Evolutionary conservation across 2,888 invertebrate species (phyloP), one percentile per base, ranked within the genome.

Genomic region (Temnothorax rugatulus): DNA sequence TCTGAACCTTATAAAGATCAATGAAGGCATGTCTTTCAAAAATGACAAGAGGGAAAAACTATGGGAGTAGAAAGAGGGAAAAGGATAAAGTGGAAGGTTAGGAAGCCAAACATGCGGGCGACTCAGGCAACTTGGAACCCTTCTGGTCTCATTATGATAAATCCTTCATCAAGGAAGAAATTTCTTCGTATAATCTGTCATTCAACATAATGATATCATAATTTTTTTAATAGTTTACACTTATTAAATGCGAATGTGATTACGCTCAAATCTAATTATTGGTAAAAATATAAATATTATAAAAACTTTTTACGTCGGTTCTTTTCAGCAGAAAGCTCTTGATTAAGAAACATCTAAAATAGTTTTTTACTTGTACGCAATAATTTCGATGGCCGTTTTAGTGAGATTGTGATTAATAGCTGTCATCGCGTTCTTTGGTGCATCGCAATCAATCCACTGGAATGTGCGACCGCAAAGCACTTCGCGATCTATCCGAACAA

Each of bases 101-200:
- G 89, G 85, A 90, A 91, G 89, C 88, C 86, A 86, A 86, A 87
- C 84, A 87, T 88, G 90, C 90, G 89, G 89, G 89, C 85, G 85
- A 75, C 88, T 83, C 82, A 85, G 85, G 87, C 85, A 86, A 84
- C 63, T 84, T 66, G 41, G 71, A 71, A 83, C 83, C 66, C n/a
- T 83, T 76, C 76, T 71, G 63, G 64, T 63, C 73, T 85, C 83
- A 73, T 71, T 84, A 52, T 21, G 68, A 79, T 83, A 59, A 57
- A 44, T 79, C 63, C 57, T 81, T 71, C 54, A 50, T 59, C 44
- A 76, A 54, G 77, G 50, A 57, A 57, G 18, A 57, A 75, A 68
- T 79, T 54, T 61, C 9, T 59, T 71, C 44, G 7, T 18, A 18
- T 8, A 34, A 59, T 81, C 74, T 54, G 29, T 68, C 68, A n/a